Evolutionary conservation across 2,888 invertebrate species (phyloP).

Genomic region (Embidobia sp.): DNA sequence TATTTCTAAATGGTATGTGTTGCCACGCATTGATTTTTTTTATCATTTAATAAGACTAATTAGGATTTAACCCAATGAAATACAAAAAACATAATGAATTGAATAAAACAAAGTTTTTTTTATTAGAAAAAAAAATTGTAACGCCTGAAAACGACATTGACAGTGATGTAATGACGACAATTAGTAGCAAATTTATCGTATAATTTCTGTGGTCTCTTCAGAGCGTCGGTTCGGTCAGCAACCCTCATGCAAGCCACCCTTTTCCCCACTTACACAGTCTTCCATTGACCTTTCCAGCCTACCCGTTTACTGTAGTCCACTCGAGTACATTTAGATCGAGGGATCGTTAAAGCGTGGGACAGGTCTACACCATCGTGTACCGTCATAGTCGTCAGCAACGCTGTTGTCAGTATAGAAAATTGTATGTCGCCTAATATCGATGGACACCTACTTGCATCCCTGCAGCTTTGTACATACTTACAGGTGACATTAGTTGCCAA

Average conservation of each 20-base stretch:
- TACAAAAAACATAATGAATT: too few species aligned
- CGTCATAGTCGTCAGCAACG: conserved; percentile 52
- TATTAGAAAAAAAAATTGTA: too few species aligned
- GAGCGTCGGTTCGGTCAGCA: conserved; percentile 70
- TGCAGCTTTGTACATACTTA: conserved; percentile 69
- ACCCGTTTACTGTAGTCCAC: conserved; percentile 81
- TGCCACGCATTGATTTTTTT: too few species aligned
- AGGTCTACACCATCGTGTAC: conserved; percentile 69
- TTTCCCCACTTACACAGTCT: conserved; percentile 56
- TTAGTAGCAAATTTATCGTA: conserved; percentile 40
- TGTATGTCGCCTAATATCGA: conserved; percentile 71
- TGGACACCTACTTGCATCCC: conserved; percentile 43
- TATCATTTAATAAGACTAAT: too few species aligned
- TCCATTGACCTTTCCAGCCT: conserved; percentile 70
- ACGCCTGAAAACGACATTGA: conserved; percentile 5
- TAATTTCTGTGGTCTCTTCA: conserved; percentile 66
- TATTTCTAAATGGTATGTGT: too few species aligned
- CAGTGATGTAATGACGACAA: conserved; percentile 34
- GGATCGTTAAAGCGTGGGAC: conserved; percentile 80
- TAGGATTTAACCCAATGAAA: too few species aligned
- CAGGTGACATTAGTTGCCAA: conserved; percentile 72
- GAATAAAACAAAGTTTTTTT: too few species aligned
- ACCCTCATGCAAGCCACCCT: conserved; percentile 62
- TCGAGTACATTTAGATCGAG: conserved; percentile 82
- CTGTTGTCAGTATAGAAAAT: conserved; percentile 73